Percentiles rank a stretch among this genome's conserved stretches.
phyloP scores from a whole-genome alignment of 2,113 vertebrate species.

The Lethenteron camtschaticum region DNA sequence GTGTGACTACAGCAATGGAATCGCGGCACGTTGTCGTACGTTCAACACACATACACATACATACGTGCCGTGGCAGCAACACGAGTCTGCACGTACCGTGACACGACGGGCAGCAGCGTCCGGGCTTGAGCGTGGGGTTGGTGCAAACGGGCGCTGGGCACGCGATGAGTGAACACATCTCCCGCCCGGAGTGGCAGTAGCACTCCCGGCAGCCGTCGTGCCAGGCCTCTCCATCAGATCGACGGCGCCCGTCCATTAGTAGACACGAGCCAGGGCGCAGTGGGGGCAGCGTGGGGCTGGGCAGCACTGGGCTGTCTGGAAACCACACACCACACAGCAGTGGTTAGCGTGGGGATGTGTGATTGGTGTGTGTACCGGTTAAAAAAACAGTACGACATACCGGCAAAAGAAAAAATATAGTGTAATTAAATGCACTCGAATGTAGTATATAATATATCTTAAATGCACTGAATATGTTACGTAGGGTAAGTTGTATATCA shows the following conservation, averaged over 20 bases:
- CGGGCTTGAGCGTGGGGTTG: not conserved
- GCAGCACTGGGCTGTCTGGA: conserved; percentile 22
- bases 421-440: no score
- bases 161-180: conserved; percentile 1
- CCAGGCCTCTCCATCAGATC: not conserved
- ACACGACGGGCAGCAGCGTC: conserved; percentile 1
- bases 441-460: no score
- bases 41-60: no score
- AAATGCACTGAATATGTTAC: no score
- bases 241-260: not conserved
- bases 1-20: no score
- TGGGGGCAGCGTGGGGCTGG: conserved; percentile 18
- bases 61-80: no score
- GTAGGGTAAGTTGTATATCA: no score
- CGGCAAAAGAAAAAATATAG: no score
- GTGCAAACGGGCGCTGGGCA: not conserved
- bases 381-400: no score
- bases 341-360: no score
- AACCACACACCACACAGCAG: not conserved
- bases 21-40: no score
- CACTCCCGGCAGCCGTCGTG: conserved; percentile 5
- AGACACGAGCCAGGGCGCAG: not conserved
- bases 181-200: conserved; percentile 1
- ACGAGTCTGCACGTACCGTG: not conserved
- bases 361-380: no score